Base-by-base conservation (phyloP, 2,797 vertebrate genomes). In the Eidolon dupreanum region DNA sequence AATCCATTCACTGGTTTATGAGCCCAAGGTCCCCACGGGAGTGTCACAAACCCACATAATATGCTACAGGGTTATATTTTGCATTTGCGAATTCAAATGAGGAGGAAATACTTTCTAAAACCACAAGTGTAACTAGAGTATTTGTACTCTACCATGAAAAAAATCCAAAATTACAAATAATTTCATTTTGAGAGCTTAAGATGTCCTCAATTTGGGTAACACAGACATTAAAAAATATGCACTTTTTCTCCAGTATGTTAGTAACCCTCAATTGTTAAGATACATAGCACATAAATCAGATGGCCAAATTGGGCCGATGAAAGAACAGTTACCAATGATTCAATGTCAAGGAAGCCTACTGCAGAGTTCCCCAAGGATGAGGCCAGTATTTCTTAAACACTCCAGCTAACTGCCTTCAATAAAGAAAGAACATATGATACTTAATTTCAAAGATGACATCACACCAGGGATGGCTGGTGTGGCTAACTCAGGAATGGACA, bases 1-100 rank as follows among this genome's bases (percentile, higher is more conserved):
- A 98, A 98, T 98, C 98, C 98, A 98, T 94, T 53, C 95, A 2
- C 74, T 90, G 85, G 95, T 98, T 98, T 98, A 98, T 91, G 94
- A 97, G 97, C 88, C 93, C 95, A 98, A 97, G 97, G 97, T 97
- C 95, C 97, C 97, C 74, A 93, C 1, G 97, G 93, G 96, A 97
- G 57, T 90, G 91, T 86, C 83, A 97, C 97, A 98, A 98, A 98
- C 95, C 94, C 97, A 97, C 88, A 91, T 97, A 96, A 93, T 95
- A 95, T 97, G 96, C 95, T 88, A 93, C 0, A 5, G 97, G 68
- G 97, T 97, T 92, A 97, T 77, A 96, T 94, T 97, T 94, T 97
- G 82, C 75, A 97, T 97, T 82, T 87, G 92, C 97, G 95, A 88
- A 90, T 97, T 88, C 97, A 93, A 94, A 96, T 90, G 94, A 98